Base-by-base conservation (phyloP, 2,797 vertebrate species). In the Peromyscus aztecus region DNA sequence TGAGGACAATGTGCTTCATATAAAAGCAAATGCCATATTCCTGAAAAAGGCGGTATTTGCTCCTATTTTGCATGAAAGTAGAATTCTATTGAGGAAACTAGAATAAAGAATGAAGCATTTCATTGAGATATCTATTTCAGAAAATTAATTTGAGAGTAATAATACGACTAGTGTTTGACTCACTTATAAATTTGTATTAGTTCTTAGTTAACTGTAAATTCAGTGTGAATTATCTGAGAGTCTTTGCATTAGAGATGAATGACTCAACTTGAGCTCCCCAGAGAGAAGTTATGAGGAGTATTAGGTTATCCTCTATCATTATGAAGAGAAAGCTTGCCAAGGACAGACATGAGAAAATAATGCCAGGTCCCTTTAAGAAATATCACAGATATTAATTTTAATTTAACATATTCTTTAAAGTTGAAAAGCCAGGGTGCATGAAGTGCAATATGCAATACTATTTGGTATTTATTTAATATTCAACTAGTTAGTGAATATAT, bases 61-160 rank as follows among this genome's bases (percentile, higher is more conserved):
- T 92, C 19, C 27, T 77, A 81, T 71, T 76, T 69, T 57, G 9
- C 69, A 69, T 49, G 21, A 96, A 83, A 92, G 91, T 27, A 75
- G 43, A 92, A 84, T 93, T 96, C 29, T 91, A 31, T 43, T 86
- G 13, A 91, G 49, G 46, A 89, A 89, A 87, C 5, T 43, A n/a
- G 65, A 96, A 27, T 55, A 85, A 37, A 92, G 65, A 96, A 82
- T 81, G 46, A 87, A 19, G 24, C 14, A 87, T 69, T 73, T 52
- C 27, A 24, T 17, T 87, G 16, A 96, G 85, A 65, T 73, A 81
- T 21, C 13, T 65, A 24, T 24, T 86, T 34, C 61, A 83, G 55
- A 73, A 93, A 80, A 65, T 80, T 12, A 81, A 6, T 63, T 90
- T 67, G 37, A 93, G 46, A 78, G 63, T 83, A 80, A 65, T 19